A percentile compares a stretch with the other conserved stretches of the same genome.
phyloP scores from a whole-genome alignment of 2,797 vertebrate genomes.

The Rhabdophis nuchalis region DNA sequence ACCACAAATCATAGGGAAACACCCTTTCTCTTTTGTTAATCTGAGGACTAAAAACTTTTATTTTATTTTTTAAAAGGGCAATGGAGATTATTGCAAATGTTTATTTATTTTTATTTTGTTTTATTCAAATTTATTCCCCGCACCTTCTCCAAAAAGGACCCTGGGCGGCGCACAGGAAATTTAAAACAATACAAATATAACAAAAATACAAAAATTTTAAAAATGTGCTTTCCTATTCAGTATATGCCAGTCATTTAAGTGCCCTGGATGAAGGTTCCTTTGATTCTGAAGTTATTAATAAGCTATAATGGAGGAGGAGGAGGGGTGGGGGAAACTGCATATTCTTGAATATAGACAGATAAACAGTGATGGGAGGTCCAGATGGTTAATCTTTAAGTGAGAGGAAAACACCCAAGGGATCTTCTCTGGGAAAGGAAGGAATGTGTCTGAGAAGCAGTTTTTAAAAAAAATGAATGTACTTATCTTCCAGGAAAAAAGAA shows the following conservation, averaged over 20 bases:
- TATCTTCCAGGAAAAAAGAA: background rate
- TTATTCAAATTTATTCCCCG: no score
- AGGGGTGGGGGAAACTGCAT: background rate
- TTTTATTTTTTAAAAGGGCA: background rate
- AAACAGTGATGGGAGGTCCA: conserved; percentile 29
- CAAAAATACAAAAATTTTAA: no score
- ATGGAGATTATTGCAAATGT: background rate
- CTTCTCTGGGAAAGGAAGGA: background rate
- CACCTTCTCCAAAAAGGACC: no score
- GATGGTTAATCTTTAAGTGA: conserved; percentile 20
- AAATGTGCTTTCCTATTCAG: background rate
- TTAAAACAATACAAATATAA: no score
- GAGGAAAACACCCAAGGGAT: background rate
- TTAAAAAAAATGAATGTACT: background rate
- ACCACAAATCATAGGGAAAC: background rate
- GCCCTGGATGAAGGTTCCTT: background rate
- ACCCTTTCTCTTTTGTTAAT: background rate
- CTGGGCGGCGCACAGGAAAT: no score
- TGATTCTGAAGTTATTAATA: background rate
- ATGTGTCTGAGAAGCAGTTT: conserved; percentile 21
- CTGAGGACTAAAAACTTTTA: background rate
- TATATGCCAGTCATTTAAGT: background rate
- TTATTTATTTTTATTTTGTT: no score
- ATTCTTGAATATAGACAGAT: background rate
- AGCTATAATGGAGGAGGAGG: background rate